These are phyloP conservation scores for Phymanthus crucifer DNA, from an alignment of 92 coral and sea anemone genomes.

Conservation along the genomic window DNA sequence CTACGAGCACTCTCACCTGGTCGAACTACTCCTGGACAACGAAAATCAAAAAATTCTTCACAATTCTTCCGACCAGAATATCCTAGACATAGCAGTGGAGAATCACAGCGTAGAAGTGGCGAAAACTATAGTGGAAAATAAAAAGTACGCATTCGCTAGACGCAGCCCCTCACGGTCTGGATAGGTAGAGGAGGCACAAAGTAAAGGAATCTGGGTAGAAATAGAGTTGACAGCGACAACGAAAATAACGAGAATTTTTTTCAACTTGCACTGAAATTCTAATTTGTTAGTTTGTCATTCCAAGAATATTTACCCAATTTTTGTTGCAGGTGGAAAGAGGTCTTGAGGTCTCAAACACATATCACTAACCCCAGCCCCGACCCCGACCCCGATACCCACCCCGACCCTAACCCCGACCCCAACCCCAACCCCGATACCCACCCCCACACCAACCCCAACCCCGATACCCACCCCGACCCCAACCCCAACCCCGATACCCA, in stretches of 20 bases:
- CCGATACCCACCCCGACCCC: too few species aligned
- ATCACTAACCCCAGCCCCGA: too few species aligned
- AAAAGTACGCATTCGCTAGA: constrained; percentile 48
- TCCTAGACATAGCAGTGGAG: constrained; percentile 56
- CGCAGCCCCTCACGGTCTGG: not conserved
- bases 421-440: too few species aligned
- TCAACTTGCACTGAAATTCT: too few species aligned
- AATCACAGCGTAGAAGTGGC: constrained; percentile 43
- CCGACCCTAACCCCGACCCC: too few species aligned
- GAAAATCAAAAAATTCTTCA: constrained; percentile 53
- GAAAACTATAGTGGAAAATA: constrained; percentile 65
- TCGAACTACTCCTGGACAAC: constrained; percentile 47
- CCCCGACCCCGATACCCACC: too few species aligned
- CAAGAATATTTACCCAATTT: not conserved
- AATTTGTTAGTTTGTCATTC: not conserved
- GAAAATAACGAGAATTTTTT: too few species aligned
- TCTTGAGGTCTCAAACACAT: constrained; percentile 50
- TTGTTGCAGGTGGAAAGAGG: constrained; percentile 69
- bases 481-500: too few species aligned
- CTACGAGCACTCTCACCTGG: constrained; percentile 52
- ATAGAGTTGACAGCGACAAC: too few species aligned
- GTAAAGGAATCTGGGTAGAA: too few species aligned
- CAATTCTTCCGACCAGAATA: constrained; percentile 60
- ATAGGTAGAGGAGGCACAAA: too few species aligned
- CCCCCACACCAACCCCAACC: too few species aligned